Evolutionary conservation across 2,888 invertebrate species (phyloP).

Genomic region (Eristalis pertinax): DNA sequence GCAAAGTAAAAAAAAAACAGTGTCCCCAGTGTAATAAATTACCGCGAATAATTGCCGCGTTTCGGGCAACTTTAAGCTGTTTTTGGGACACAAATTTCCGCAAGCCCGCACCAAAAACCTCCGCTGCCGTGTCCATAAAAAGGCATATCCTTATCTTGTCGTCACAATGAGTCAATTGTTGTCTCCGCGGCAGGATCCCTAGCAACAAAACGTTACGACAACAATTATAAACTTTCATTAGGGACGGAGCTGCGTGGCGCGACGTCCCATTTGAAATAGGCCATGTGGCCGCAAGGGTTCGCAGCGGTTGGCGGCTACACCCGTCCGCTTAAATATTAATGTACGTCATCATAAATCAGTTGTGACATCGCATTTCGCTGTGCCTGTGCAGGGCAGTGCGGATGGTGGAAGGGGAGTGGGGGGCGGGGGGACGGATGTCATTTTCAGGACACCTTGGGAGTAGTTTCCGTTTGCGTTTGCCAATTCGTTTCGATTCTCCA

Average conservation of each 20-base stretch:
- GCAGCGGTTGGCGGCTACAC: neutral
- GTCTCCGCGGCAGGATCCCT: neutral
- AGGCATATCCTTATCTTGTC: constrained; percentile 37
- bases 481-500: neutral
- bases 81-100: constrained; percentile 15
- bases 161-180: constrained; percentile 45
- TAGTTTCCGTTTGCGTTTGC: neutral
- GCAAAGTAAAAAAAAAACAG: neutral
- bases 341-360: constrained; percentile 50
- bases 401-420: neutral
- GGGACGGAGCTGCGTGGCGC: neutral
- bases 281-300: constrained; percentile 8
- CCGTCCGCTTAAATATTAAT: constrained; percentile 48
- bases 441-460: constrained; percentile 4
- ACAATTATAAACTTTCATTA: constrained; percentile 58
- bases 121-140: neutral
- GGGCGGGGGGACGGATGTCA: neutral
- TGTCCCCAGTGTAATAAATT: neutral
- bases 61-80: constrained; percentile 2
- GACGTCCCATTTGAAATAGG: constrained; percentile 24
- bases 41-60: neutral
- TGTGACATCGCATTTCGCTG: constrained; percentile 9
- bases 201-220: neutral
- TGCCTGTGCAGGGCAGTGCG: too few relatives aligned
- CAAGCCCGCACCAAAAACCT: constrained; percentile 1